Evolutionary conservation across 2,797 vertebrate genomes (phyloP), one percentile per base, ranked within the genome.

Genomic region (Chiroxiphia lanceolata): DNA sequence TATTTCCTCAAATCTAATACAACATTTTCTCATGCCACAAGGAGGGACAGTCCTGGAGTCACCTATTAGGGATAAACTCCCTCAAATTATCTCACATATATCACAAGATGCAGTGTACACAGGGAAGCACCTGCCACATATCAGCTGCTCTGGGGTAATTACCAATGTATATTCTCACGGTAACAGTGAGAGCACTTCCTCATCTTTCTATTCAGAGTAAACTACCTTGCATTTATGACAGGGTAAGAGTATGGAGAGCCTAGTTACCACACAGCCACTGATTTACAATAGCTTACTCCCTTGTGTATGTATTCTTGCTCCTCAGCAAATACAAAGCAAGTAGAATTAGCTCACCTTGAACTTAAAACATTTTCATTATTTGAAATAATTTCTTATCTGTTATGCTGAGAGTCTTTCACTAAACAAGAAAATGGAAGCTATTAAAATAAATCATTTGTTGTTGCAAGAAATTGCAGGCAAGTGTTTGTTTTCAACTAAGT

Each of bases 91-190:
- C 86, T 84, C 77, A 38, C 64, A 26, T 87, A 31, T 60, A 86
- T 93, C 70, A 82, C 29, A 86, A 61, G 68, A 63, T 0, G 4
- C 74, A 82, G 45, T 17, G 67, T 83, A 93, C 83, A 89, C 81
- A 93, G 92, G 88, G 93, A 96, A 95, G 86, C 88, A 95, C 88
- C 71, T 93, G 95, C 85, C 87, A 75, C 44, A 3, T 69, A 83
- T 91, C 93, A 96, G 83, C 74, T 93, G 78, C 89, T 95, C 87
- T 64, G 33, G 69, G 65, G 67, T 87, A 84, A 95, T 93, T 85
- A 92, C 48, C 10, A 3, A 68, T 29, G 60, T 80, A 60, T 92
- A 89, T 93, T 97, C 94, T 90, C 96, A 96, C 33, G 0, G 86
- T 84, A 94, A 77, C 1, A 0, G 70, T 48, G 45, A 90, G 77